A percentile compares a stretch with the other conserved stretches of the same genome.
phyloP scores from a whole-genome alignment of 2,888 invertebrate species.

The Esperia sulphurella region DNA sequence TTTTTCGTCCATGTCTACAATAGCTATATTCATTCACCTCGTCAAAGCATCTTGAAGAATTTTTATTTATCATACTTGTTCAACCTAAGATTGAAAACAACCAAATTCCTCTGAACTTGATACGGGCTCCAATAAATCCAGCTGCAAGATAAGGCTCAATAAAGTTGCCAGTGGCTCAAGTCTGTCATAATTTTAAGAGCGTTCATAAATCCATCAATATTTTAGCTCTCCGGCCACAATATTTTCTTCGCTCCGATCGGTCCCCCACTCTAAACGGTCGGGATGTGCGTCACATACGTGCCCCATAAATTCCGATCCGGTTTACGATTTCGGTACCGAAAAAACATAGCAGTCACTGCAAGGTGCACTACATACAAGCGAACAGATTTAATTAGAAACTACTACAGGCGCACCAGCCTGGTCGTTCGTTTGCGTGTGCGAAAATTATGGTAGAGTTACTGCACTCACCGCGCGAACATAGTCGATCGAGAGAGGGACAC shows the following conservation, averaged over 20 bases:
- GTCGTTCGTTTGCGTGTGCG: no score
- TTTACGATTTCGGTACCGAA: no score
- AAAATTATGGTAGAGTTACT: no score
- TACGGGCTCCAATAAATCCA: conserved; percentile 62
- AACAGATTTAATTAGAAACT: no score
- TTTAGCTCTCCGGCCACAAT: conserved; percentile 70
- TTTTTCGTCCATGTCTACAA: no score
- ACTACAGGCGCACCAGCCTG: no score
- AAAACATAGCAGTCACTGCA: no score
- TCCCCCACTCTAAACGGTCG: conserved; percentile 25
- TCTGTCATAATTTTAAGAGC: conserved; percentile 73
- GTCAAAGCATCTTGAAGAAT: no score
- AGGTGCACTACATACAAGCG: no score
- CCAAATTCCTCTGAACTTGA: conserved; percentile 52
- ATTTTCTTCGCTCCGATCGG: conserved; percentile 57
- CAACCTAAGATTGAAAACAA: conserved; percentile 40
- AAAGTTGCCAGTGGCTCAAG: conserved; percentile 59
- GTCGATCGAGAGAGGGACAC: no score
- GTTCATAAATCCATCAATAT: conserved; percentile 77
- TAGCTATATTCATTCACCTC: no score
- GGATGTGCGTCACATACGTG: conserved; percentile 67
- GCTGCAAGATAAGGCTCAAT: conserved; percentile 64
- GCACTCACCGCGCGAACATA: no score
- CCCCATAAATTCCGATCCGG: conserved; percentile 72
- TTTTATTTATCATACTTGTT: neutral